Percentiles rank a stretch among this genome's conserved stretches.
Evolutionary conservation across 2,113 vertebrate genomes (phyloP).

Genomic region (Arothron firmamentum): DNA sequence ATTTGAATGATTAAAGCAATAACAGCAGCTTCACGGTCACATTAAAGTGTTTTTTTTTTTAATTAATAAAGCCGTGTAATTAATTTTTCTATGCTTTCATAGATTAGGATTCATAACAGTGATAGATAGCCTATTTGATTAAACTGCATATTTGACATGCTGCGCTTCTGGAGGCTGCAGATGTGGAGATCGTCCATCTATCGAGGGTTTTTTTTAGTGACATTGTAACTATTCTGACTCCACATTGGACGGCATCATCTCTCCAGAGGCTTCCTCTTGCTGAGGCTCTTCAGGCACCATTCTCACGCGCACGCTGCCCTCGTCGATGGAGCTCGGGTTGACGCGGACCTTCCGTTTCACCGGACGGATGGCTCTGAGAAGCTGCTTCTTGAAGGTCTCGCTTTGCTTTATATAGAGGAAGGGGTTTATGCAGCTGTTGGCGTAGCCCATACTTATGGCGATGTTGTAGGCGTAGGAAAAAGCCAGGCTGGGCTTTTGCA

Average conservation of each 20-base stretch:
- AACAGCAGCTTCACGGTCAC: too few relatives aligned
- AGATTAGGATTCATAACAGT: too few relatives aligned
- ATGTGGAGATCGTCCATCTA: too few relatives aligned
- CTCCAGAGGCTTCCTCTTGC: constrained; percentile 60
- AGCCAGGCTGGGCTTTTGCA: constrained; percentile 63
- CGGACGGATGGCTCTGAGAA: constrained; percentile 51
- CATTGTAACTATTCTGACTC: constrained; percentile 51
- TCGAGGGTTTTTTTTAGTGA: not conserved
- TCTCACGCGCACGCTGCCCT: constrained; percentile 67
- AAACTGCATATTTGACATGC: too few relatives aligned
- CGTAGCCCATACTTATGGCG: constrained; percentile 77
- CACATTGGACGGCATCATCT: constrained; percentile 60
- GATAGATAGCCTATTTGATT: too few relatives aligned
- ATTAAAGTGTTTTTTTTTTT: too few relatives aligned
- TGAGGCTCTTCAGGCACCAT: constrained; percentile 71
- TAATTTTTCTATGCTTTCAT: too few relatives aligned
- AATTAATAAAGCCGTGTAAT: too few relatives aligned
- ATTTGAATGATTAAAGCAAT: too few relatives aligned
- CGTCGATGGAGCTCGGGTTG: constrained; percentile 58
- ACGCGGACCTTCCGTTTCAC: constrained; percentile 56
- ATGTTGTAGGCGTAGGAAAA: constrained; percentile 73
- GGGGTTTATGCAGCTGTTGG: constrained; percentile 78
- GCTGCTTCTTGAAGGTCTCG: constrained; percentile 71
- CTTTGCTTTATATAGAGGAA: constrained; percentile 73
- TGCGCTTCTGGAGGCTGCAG: too few relatives aligned